A percentile compares a stretch with the other conserved stretches of the same genome.
Evolutionary conservation across 2,797 vertebrate species (phyloP).

Genomic region (Ptychadena robeensis): DNA sequence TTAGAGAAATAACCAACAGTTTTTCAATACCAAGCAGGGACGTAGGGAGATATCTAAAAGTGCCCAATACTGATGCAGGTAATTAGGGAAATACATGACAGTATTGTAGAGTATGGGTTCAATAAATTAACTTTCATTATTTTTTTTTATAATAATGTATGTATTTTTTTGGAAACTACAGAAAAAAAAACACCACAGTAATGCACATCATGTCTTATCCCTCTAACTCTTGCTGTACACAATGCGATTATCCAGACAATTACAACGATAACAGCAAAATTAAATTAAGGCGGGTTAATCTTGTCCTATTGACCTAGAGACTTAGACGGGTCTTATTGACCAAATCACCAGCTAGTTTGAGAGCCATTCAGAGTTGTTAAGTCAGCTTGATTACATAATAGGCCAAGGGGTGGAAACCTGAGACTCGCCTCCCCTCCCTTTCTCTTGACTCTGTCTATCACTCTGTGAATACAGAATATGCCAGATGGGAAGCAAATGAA

Average conservation of each 20-base stretch:
- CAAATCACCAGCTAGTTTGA: conserved; percentile 25
- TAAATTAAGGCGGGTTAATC: neutral
- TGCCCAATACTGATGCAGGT: no score
- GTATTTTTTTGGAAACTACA: no score
- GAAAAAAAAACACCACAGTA: no score
- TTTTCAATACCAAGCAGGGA: no score
- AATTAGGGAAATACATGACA: no score
- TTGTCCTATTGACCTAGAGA: conserved; percentile 10
- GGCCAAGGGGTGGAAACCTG: conserved; percentile 23
- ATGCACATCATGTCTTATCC: neutral
- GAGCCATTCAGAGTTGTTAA: conserved; percentile 12
- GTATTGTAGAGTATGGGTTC: no score
- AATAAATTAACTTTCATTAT: no score
- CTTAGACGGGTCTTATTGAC: conserved; percentile 38
- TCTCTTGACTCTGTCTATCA: neutral
- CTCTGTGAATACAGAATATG: rapidly evolving
- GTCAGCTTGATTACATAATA: conserved; percentile 52
- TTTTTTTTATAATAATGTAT: no score
- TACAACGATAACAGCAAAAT: conserved; percentile 4
- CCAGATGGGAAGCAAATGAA: conserved; percentile 18
- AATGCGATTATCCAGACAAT: neutral
- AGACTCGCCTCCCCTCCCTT: neutral
- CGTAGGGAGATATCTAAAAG: no score
- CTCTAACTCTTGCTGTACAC: neutral
- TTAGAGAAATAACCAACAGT: no score